Evolutionary conservation across 2,888 invertebrate species (phyloP).

Genomic region (Noctuana brunneofusca): DNA sequence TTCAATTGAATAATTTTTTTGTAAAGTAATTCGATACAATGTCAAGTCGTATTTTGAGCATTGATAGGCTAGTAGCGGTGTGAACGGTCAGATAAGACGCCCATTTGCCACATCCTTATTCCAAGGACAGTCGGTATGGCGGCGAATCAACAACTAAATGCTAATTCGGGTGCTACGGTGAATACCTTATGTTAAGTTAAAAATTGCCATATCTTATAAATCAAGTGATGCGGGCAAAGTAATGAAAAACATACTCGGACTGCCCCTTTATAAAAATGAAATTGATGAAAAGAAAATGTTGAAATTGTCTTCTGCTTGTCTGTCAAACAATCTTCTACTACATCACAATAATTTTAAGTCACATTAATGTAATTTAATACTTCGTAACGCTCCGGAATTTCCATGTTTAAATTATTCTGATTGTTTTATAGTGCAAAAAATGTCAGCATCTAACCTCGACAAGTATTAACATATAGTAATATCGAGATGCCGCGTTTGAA

Average conservation of each 20-base stretch:
- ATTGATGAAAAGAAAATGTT: too few species aligned
- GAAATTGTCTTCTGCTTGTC: too few species aligned
- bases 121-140: conserved; percentile 68
- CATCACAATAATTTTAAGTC: too few species aligned
- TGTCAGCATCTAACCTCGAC: too few species aligned
- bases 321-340: too few species aligned
- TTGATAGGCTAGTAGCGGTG: conserved; percentile 49
- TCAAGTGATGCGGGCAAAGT: conserved; percentile 2
- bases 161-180: conserved; percentile 72
- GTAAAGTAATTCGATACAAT: conserved; percentile 14
- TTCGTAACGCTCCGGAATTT: too few species aligned
- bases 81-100: conserved; percentile 62
- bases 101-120: conserved; percentile 75
- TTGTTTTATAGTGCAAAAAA: too few species aligned
- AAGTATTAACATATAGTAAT: too few species aligned
- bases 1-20: conserved; percentile 22
- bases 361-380: too few species aligned
- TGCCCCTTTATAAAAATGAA: too few species aligned
- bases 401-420: too few species aligned
- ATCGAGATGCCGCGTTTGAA: too few species aligned
- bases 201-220: conserved; percentile 50
- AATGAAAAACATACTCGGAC: neutral
- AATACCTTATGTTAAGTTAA: conserved; percentile 71
- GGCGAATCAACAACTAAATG: conserved; percentile 71
- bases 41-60: conserved; percentile 28